A percentile compares a stretch with the other conserved stretches of the same genome.
Conservation (phyloP, 2,113 vertebrate genomes). For the Xiphophorus hellerii region DNA sequence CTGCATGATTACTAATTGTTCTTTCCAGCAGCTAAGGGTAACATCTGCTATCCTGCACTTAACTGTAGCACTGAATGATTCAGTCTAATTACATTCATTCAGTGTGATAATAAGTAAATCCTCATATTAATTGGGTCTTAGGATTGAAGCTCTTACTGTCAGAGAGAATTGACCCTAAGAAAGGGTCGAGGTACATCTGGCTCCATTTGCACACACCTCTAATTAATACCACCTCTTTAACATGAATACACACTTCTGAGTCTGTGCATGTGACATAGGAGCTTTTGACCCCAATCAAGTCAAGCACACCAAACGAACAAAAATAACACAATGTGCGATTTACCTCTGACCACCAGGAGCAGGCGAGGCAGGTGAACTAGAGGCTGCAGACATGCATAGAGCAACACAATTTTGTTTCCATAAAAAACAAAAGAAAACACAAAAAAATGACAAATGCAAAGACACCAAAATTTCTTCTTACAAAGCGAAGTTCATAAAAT, state of each 20-base stretch:
- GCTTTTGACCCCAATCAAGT: slow-evolving; percentile 38
- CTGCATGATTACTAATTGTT: background rate
- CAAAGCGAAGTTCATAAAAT: too few relatives aligned
- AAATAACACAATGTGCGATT: slow-evolving; percentile 21
- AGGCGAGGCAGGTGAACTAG: too few relatives aligned
- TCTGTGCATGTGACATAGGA: slow-evolving; percentile 11
- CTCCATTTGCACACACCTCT: slow-evolving; percentile 56
- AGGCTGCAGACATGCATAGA: too few relatives aligned
- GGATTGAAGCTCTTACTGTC: slow-evolving; percentile 53
- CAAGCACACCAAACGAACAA: slow-evolving; percentile 16
- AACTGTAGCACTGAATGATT: slow-evolving; percentile 45
- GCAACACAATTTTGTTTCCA: too few relatives aligned
- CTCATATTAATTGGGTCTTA: slow-evolving; percentile 66
- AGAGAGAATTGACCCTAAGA: slow-evolving; percentile 70
- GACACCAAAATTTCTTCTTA: too few relatives aligned
- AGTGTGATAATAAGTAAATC: slow-evolving; percentile 67
- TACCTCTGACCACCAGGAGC: background rate
- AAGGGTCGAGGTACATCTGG: slow-evolving; percentile 57
- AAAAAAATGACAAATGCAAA: too few relatives aligned
- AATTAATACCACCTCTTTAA: slow-evolving; percentile 55
- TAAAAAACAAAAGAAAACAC: too few relatives aligned
- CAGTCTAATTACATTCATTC: slow-evolving; percentile 57
- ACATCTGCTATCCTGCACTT: slow-evolving; percentile 41
- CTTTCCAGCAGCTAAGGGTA: slow-evolving; percentile 7
- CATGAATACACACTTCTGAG: background rate